These are phyloP conservation scores for Phortica okadai DNA, from an alignment of 2,888 invertebrate species.

Conservation along the genomic window DNA sequence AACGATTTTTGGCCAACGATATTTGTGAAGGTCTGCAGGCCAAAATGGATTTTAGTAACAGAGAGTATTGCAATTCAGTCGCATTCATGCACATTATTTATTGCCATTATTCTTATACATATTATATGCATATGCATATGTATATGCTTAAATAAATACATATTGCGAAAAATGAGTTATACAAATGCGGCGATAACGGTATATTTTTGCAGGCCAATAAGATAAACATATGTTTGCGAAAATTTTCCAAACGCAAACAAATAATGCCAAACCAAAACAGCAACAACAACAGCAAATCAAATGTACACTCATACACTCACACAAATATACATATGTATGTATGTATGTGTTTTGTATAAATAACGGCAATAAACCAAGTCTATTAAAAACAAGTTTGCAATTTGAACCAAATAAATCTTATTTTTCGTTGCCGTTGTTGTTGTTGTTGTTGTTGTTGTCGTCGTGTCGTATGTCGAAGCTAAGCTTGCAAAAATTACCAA, in stretches of 20 bases:
- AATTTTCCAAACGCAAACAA: background rate
- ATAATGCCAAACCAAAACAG: background rate
- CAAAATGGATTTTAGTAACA: too few species aligned
- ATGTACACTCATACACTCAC: background rate
- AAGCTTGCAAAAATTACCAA: background rate
- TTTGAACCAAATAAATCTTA: slow-evolving; percentile 27
- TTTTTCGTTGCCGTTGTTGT: background rate
- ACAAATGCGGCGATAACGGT: background rate
- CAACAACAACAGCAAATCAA: background rate
- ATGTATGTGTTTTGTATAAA: background rate
- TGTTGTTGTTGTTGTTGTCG: too few species aligned
- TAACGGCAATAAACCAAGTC: slow-evolving; percentile 18
- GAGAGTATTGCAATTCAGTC: too few species aligned
- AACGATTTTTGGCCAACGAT: too few species aligned
- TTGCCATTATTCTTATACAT: too few species aligned
- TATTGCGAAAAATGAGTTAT: background rate
- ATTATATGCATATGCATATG: too few species aligned
- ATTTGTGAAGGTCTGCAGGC: too few species aligned
- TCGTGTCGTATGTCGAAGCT: background rate
- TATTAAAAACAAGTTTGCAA: slow-evolving; percentile 26
- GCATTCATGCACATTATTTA: too few species aligned
- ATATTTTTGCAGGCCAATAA: background rate
- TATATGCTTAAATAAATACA: background rate
- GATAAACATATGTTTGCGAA: slow-evolving; percentile 1
- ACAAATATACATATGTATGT: background rate